Conservation (phyloP, 1,140 invertebrate genomes). For the Brachionus sp. region DNA sequence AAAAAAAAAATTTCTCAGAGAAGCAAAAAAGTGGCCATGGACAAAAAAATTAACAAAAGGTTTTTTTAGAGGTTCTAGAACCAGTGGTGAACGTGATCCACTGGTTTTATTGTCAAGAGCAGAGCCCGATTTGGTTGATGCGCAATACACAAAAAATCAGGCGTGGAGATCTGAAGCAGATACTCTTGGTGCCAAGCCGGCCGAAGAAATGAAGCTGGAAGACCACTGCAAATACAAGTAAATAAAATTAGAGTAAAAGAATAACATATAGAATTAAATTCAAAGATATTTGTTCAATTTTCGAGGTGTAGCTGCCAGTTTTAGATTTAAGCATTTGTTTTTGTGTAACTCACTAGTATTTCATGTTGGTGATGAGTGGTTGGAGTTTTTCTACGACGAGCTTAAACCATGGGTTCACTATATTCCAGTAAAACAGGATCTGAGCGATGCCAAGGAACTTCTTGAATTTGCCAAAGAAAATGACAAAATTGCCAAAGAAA, state of each 20-base stretch:
- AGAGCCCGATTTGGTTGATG: slow-evolving; percentile 76
- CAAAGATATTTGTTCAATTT: slow-evolving; percentile 86
- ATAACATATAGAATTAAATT: slow-evolving; percentile 47
- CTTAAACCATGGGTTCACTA: slow-evolving; percentile 94
- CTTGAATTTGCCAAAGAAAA: slow-evolving; percentile 74
- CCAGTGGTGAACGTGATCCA: slow-evolving; percentile 80
- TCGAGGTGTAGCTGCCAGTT: slow-evolving; percentile 90
- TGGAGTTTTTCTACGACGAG: slow-evolving; percentile 87
- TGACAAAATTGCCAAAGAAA: slow-evolving; percentile 71
- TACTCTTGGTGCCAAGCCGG: slow-evolving; percentile 76
- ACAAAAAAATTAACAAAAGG: slow-evolving; percentile 69
- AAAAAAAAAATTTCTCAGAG: slow-evolving; percentile 48
- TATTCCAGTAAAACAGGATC: slow-evolving; percentile 69
- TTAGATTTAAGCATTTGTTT: slow-evolving; percentile 92
- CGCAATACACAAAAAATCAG: slow-evolving; percentile 94
- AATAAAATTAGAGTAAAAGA: background rate
- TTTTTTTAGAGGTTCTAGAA: slow-evolving; percentile 90
- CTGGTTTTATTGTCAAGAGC: slow-evolving; percentile 78
- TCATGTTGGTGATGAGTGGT: slow-evolving; percentile 89
- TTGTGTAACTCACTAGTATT: slow-evolving; percentile 89
- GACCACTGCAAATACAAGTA: slow-evolving; percentile 83
- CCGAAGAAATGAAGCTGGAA: slow-evolving; percentile 80
- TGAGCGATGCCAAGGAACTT: slow-evolving; percentile 63
- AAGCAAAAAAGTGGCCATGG: slow-evolving; percentile 71
- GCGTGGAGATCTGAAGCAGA: slow-evolving; percentile 89